These are phyloP conservation scores for Scaptodrosophila latifasciaeformis DNA, from an alignment of 2,888 invertebrate genomes.

Conservation along the genomic window DNA sequence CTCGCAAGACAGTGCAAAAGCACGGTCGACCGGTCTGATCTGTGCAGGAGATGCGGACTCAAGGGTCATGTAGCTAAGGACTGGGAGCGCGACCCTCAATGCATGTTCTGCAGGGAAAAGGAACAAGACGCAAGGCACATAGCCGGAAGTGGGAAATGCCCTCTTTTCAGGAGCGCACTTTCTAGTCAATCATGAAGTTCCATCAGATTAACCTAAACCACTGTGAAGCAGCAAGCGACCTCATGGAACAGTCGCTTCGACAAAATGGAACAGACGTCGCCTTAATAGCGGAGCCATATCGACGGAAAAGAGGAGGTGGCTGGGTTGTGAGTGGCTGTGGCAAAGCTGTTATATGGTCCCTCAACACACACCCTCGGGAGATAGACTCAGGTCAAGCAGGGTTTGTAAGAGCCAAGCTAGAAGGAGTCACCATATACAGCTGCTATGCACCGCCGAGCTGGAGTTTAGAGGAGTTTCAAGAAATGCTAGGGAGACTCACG, in stretches of 20 bases:
- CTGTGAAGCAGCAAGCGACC: slow-evolving; percentile 14
- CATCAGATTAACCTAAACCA: slow-evolving; percentile 13
- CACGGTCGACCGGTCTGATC: background rate
- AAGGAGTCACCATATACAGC: slow-evolving; percentile 6
- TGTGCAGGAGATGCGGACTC: background rate
- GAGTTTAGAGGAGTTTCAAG: background rate
- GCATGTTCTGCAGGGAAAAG: background rate
- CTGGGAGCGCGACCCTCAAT: background rate
- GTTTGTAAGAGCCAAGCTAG: slow-evolving; percentile 8
- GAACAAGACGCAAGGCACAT: background rate
- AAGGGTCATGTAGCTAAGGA: background rate
- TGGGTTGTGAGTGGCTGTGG: background rate
- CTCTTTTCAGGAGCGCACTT: background rate
- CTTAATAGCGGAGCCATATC: slow-evolving; percentile 8
- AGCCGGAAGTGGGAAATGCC: background rate
- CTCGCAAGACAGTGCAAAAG: background rate
- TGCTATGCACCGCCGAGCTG: slow-evolving; percentile 3
- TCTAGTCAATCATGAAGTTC: background rate
- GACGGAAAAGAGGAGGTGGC: background rate
- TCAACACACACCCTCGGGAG: background rate
- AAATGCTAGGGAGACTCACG: background rate
- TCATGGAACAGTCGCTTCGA: slow-evolving; percentile 5
- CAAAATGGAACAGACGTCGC: slow-evolving; percentile 2
- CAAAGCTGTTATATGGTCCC: slow-evolving; percentile 5
- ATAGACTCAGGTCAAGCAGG: background rate